Conservation (phyloP, 2,113 vertebrate species). For the Macrotis lagotis region DNA sequence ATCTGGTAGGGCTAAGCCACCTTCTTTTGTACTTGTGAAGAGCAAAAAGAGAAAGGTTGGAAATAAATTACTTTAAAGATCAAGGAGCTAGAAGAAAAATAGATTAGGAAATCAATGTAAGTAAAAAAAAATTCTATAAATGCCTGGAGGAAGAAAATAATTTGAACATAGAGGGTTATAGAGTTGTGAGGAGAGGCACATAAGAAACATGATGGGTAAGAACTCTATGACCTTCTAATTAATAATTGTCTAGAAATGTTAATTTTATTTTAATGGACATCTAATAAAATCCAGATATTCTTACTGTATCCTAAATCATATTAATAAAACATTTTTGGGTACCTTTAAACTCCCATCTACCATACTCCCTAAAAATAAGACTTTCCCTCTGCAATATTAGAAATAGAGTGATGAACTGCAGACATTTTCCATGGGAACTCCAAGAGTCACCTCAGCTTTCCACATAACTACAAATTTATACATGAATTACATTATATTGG, state of each 20-base stretch:
- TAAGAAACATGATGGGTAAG: background rate
- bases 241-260: background rate
- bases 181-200: background rate
- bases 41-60: too few species aligned
- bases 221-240: background rate
- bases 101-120: too few species aligned
- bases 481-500: too few species aligned
- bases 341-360: conserved; percentile 2
- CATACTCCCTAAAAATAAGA: too few species aligned
- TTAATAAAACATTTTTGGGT: conserved; percentile 13
- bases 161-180: background rate
- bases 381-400: background rate
- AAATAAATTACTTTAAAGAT: too few species aligned
- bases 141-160: too few species aligned
- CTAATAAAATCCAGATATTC: conserved; percentile 32
- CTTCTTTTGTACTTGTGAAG: too few species aligned
- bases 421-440: background rate
- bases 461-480: background rate
- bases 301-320: background rate
- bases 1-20: too few species aligned
- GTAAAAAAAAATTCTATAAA: too few species aligned
- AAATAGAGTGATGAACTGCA: background rate
- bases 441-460: conserved; percentile 3
- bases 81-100: too few species aligned
- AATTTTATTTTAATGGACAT: conserved; percentile 32